These are phyloP conservation scores for Spea bombifrons DNA, from an alignment of 2,113 vertebrate species.

Conservation along the genomic window DNA sequence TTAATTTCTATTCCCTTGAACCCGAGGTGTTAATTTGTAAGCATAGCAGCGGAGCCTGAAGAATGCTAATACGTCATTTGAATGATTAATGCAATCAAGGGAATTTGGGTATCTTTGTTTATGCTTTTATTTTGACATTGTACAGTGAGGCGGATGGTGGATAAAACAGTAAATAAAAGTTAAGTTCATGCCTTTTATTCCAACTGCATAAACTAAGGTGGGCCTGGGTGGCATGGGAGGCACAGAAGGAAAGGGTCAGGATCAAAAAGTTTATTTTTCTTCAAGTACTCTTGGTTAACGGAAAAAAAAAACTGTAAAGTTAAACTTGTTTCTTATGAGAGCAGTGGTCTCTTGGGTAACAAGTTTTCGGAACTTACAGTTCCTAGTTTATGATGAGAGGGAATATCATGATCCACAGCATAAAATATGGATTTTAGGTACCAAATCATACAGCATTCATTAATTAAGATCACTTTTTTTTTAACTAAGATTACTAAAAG, in stretches of 20 bases:
- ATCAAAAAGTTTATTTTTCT: constrained; percentile 52
- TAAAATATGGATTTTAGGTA: background rate
- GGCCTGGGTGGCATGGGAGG: constrained; percentile 49
- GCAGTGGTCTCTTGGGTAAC: constrained; percentile 52
- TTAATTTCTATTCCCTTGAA: constrained; percentile 95
- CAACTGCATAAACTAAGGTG: constrained; percentile 49
- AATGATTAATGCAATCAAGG: constrained; percentile 93
- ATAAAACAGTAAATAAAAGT: constrained; percentile 67
- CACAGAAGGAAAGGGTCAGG: constrained; percentile 50
- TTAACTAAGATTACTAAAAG: no score
- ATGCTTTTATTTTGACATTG: constrained; percentile 88
- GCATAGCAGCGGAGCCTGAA: constrained; percentile 85
- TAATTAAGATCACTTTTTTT: no score
- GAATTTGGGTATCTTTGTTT: constrained; percentile 85
- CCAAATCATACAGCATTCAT: background rate
- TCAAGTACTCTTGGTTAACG: constrained; percentile 27
- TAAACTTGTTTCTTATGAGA: constrained; percentile 62
- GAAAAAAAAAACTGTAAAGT: constrained; percentile 51
- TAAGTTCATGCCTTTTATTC: constrained; percentile 71
- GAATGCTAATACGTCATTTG: constrained; percentile 93
- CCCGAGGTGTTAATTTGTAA: constrained; percentile 95
- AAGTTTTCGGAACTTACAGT: constrained; percentile 55
- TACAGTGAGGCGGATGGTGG: constrained; percentile 68
- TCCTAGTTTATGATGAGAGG: constrained; percentile 32
- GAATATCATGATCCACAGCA: constrained; percentile 1